Conservation (phyloP, 2,888 invertebrate species). For the Noctua janthe region DNA sequence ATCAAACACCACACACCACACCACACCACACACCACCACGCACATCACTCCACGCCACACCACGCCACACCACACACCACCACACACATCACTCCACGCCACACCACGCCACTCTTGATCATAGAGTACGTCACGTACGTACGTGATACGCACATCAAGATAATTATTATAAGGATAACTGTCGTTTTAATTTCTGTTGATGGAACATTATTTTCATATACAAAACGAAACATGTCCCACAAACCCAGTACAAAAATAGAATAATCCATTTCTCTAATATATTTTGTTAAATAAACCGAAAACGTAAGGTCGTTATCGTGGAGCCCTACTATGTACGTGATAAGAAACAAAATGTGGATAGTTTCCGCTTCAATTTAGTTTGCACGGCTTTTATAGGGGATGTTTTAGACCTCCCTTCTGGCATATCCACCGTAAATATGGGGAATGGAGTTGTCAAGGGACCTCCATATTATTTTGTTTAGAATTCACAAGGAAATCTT, state of each 20-base stretch:
- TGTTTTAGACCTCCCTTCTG: slow-evolving; percentile 57
- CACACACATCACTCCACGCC: too few relatives aligned
- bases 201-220: not conserved
- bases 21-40: too few relatives aligned
- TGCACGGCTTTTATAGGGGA: slow-evolving; percentile 72
- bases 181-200: not conserved
- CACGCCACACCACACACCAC: not conserved
- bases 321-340: slow-evolving; percentile 75
- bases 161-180: too few relatives aligned
- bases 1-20: too few relatives aligned
- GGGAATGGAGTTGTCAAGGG: slow-evolving; percentile 55
- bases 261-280: slow-evolving; percentile 61
- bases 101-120: not conserved
- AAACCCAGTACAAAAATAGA: not conserved
- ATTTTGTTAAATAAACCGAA: slow-evolving; percentile 71
- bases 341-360: slow-evolving; percentile 75
- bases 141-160: too few relatives aligned
- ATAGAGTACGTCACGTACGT: too few relatives aligned
- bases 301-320: slow-evolving; percentile 72
- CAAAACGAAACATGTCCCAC: not conserved
- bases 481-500: slow-evolving; percentile 1
- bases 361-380: slow-evolving; percentile 76
- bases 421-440: slow-evolving; percentile 62
- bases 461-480: slow-evolving; percentile 58
- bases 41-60: too few relatives aligned